These are phyloP conservation scores for Acanthaster planci DNA, from an alignment of 35 echinoderm and acorn worm genomes.

Conservation along the genomic window DNA sequence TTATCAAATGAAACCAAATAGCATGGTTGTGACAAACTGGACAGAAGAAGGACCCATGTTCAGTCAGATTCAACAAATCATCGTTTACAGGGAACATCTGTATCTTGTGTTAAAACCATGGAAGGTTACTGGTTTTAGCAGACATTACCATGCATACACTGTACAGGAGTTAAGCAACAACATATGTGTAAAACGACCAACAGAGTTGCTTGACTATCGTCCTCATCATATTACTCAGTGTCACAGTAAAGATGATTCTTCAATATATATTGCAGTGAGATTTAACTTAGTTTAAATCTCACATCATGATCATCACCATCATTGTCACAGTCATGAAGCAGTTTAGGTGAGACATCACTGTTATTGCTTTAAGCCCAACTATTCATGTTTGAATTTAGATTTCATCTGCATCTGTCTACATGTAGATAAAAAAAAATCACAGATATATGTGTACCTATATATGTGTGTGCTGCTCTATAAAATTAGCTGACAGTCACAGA, in stretches of 20 bases:
- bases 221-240: constrained; percentile 7
- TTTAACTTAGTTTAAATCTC: constrained; percentile 3
- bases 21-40: constrained; percentile 2
- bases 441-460: too few species aligned
- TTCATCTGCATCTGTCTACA: too few species aligned
- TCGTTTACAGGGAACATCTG: neutral
- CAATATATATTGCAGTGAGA: constrained; percentile 1
- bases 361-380: too few species aligned
- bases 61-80: constrained; percentile 13
- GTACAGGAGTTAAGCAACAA: neutral
- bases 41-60: constrained; percentile 23
- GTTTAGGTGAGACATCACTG: too few species aligned
- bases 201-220: constrained; percentile 2
- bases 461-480: too few species aligned
- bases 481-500: too few species aligned
- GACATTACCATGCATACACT: constrained; percentile 31
- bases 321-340: too few species aligned
- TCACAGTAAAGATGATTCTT: neutral
- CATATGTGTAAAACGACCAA: neutral
- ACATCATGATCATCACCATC: too few species aligned
- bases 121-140: neutral
- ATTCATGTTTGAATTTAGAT: too few species aligned
- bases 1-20: constrained; percentile 19
- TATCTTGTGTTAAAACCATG: constrained; percentile 13
- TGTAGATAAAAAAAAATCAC: too few species aligned